These are phyloP conservation scores for Clistopyga incitator DNA, from an alignment of 2,888 invertebrate species.

Conservation along the genomic window DNA sequence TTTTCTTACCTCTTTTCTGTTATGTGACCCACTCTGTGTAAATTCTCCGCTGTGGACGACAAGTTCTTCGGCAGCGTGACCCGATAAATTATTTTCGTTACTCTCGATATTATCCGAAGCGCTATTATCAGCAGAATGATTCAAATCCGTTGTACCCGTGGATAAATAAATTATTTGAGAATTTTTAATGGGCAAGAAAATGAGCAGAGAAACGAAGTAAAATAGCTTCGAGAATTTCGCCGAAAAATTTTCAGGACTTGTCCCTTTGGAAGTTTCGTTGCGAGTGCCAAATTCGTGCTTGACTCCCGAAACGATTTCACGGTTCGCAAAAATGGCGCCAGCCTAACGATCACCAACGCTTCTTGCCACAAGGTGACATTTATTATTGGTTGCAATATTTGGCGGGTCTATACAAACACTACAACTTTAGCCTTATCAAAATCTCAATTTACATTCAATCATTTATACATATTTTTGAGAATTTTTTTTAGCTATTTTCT, in stretches of 20 bases:
- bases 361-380: background rate
- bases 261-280: slow-evolving; percentile 1
- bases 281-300: slow-evolving; percentile 19
- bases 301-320: background rate
- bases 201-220: background rate
- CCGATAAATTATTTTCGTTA: slow-evolving; percentile 25
- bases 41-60: background rate
- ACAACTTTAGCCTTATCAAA: background rate
- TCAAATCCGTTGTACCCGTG: background rate
- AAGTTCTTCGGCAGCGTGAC: slow-evolving; percentile 1
- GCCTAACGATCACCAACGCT: slow-evolving; percentile 25
- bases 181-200: background rate
- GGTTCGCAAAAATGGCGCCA: background rate
- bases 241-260: background rate
- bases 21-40: background rate
- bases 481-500: no score
- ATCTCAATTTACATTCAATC: background rate
- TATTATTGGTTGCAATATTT: slow-evolving; percentile 41
- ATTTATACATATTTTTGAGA: background rate
- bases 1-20: slow-evolving; percentile 13
- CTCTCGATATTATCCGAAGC: slow-evolving; percentile 12
- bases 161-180: background rate
- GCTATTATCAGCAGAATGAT: slow-evolving; percentile 7
- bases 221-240: background rate
- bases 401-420: slow-evolving; percentile 38